Evolutionary conservation across 2,888 invertebrate genomes (phyloP).

Genomic region (Aporophyla nigra): DNA sequence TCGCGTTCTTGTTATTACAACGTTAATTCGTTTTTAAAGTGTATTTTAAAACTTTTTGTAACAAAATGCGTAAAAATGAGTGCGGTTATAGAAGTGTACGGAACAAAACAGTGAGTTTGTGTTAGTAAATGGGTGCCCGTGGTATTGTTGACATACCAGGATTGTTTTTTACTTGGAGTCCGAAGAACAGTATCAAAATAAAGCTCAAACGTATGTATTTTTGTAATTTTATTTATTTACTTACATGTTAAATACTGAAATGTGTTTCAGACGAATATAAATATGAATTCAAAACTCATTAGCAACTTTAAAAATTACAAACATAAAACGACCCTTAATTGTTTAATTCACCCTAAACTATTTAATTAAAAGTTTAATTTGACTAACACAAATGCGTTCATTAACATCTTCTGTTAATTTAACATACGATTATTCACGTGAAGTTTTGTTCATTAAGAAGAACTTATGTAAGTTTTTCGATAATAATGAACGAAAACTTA

Average conservation of each 20-base stretch:
- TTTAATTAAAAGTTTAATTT: conserved; percentile 40
- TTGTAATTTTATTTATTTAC: neutral
- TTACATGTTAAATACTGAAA: neutral
- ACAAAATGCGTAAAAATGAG: conserved; percentile 55
- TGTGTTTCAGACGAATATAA: conserved; percentile 9
- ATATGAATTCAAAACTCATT: conserved; percentile 29
- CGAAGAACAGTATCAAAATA: conserved; percentile 89
- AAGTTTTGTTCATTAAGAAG: conserved; percentile 20
- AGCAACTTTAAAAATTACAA: conserved; percentile 9
- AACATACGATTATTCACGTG: neutral
- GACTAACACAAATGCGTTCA: conserved; percentile 8
- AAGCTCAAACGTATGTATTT: conserved; percentile 88
- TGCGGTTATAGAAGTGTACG: conserved; percentile 71
- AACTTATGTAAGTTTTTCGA: neutral
- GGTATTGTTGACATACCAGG: conserved; percentile 86
- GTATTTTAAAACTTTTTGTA: conserved; percentile 57
- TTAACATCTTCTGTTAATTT: conserved; percentile 1
- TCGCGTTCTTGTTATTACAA: conserved; percentile 66
- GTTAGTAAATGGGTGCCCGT: conserved; percentile 89
- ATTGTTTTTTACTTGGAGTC: conserved; percentile 89
- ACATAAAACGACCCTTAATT: conserved; percentile 6
- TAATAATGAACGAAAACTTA: neutral
- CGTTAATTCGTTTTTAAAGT: conserved; percentile 60
- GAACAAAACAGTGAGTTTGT: conserved; percentile 78
- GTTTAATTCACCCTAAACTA: conserved; percentile 37